Evolutionary conservation across 1,140 invertebrate genomes (phyloP), one percentile per base, ranked within the genome.

Genomic region (Atta colombica): DNA sequence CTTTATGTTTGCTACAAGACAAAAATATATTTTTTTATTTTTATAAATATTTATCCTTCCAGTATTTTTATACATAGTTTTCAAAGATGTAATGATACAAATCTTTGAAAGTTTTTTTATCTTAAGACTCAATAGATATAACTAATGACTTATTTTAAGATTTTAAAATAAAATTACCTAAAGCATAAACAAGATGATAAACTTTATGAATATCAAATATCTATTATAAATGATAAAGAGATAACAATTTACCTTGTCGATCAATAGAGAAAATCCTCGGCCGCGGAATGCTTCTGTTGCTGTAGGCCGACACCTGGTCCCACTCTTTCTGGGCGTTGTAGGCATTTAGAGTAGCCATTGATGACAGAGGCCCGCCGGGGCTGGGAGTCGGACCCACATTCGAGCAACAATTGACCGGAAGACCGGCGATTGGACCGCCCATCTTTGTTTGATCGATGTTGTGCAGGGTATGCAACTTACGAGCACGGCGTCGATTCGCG

Each of bases 301-400:
- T 99, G 94, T 99, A 99, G 21, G 98, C 98, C 2, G 98, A 99
- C 18, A 98, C 97, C 95, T 98, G 98, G 95, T 99, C 98, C 98
- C 98, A 99, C 94, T 99, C 98, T 93, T 97, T 98, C 93, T 97
- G 97, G 90, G 97, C 96, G 93, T 97, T 98, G 94, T 98, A 98
- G 77, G 97, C 97, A 89, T 97, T 97, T 31, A 97, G 93, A 12
- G 97, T 97, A n/a, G 98, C 97, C 92, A 98, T 96, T 10, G 98
- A 98, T n/a, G 98, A 97, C 71, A 98, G 94, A 6, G 97, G 97
- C 53, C 97, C 97, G 28, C 96, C 97, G 49, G 97, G 97, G 92
- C 97, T 98, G 60, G 97, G 97, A 21, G 97, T 97, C 74, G 97
- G 97, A 72, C 96, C 96, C 31, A 97, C 95, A 18, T 96, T 96